Evolutionary conservation across 1,140 invertebrate species (phyloP), one percentile per base, ranked within the genome.

Genomic region (Harpegnathos saltator): DNA sequence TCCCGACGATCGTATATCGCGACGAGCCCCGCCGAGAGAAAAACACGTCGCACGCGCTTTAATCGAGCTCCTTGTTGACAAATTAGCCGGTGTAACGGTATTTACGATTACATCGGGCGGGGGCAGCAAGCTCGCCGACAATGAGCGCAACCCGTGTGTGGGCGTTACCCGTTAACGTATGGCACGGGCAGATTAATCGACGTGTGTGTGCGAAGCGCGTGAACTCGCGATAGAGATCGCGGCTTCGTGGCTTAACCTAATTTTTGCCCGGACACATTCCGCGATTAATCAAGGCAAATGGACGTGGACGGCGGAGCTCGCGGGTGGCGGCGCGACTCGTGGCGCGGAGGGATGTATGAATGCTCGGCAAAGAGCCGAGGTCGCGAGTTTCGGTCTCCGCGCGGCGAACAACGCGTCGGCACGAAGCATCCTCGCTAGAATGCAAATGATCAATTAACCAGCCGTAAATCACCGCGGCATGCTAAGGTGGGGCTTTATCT

Each of bases 391-490:
- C 80, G 63, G 80, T 87, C 73, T 80, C 82, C 62, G 54, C 44
- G 56, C 65, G 74, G 63, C 61, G 17, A 38, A 15, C 33, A 33
- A 54, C 54, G 71, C 62, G 63, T 9, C 72, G 63, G 61, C 68
- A 61, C 61, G 54, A 81, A 61, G 68, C 66, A 80, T 81, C 84
- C 58, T 81, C 59, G 71, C 68, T 65, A 81, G 90, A 93, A 94
- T 93, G 92, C 92, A 92, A 94, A 92, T 93, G 91, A 93, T 92
- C 93, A 92, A 94, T 93, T 92, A 94, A 93, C 86, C 82, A 86
- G 85, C 84, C 89, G 90, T 92, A 93, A 93, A 93, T 93, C 91
- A 93, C 83, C 82, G 72, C 72, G 82, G 84, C 83, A 62, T 73
- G 83, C 59, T 61, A 54, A 80, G 71, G 62, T 85, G 84, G 81